These are phyloP conservation scores for Grus americana DNA, from an alignment of 2,113 vertebrate species.

Conservation along the genomic window DNA sequence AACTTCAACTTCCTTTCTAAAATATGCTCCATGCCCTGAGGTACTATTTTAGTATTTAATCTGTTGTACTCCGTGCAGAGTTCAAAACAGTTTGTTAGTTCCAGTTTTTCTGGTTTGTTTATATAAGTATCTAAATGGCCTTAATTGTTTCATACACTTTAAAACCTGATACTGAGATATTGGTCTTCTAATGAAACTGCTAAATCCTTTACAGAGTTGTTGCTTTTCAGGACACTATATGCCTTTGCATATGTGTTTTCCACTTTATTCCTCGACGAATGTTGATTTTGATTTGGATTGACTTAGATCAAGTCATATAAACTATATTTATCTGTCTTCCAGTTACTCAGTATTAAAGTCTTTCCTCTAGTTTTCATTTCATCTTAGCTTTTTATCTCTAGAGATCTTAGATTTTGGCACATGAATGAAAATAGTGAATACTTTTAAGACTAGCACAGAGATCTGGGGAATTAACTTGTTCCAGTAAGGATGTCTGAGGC, in stretches of 20 bases:
- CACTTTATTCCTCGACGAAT: not conserved
- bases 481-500: not conserved
- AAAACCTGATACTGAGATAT: not conserved
- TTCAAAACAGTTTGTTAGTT: not conserved
- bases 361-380: not conserved
- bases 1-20: not conserved
- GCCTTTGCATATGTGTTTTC: not conserved
- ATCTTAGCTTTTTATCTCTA: not conserved
- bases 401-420: not conserved
- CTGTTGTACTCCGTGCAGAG: not conserved
- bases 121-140: not conserved
- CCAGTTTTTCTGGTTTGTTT: not conserved
- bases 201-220: not conserved
- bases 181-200: not conserved
- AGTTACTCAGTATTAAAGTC: not conserved
- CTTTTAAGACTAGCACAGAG: not conserved
- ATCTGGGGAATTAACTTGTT: not conserved
- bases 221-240: not conserved
- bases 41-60: not conserved
- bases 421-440: not conserved
- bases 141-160: not conserved
- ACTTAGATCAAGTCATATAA: not conserved
- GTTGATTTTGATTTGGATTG: not conserved
- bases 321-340: not conserved
- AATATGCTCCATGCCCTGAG: not conserved